Base-by-base conservation (phyloP, 2,888 invertebrate species). In the Ormyrus nitidulus region DNA sequence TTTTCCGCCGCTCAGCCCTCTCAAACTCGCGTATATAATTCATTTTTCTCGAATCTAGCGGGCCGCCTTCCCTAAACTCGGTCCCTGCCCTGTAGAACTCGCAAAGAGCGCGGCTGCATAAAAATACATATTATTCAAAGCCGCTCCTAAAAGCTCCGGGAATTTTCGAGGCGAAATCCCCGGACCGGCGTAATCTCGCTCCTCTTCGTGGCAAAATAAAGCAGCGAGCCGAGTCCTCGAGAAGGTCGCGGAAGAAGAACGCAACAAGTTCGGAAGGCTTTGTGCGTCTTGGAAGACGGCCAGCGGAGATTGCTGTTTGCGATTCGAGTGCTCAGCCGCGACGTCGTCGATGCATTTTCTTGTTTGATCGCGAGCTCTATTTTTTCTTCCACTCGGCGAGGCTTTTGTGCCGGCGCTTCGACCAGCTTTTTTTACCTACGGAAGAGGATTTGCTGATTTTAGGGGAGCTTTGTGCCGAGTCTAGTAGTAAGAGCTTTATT, bases 301-400 rank as follows among this genome's bases (percentile, higher is more conserved):
- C 73, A 68, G 53, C 9, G 5, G 54, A 56, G 72, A 78, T 78
- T 66, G 68, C 66, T 68, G 61, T 73, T 73, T 73, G 68, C 59
- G 58, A 77, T 70, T 75, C 66, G 65, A 74, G 64, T 64, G 59
- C 7, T 34, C 49, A 2, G 6, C 4, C 48, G 13, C 3, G 13
- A 64, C 64, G 9, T 68, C 49, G 34, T 7, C 44, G 34, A 34
- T 34, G 34, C 46, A 10, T 9, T 59, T 19, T 34, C 49, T 49
- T 19, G 61, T 34, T 34, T 49, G 61, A 11, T 54, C 51, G 6
- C 62, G 6, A 44, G 8, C 44, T 44, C 48, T 46, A n/a, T 5
- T 56, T 69, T 46, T n/a, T 69, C 56, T 58, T 69, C 10, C 19
- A 5, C 6, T 10, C 65, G 65, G 11, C 1, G 11, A 2, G 34